Percentiles rank a stretch among this genome's conserved stretches.
phyloP scores from a whole-genome alignment of 2,797 vertebrate species.

The Masticophis lateralis region DNA sequence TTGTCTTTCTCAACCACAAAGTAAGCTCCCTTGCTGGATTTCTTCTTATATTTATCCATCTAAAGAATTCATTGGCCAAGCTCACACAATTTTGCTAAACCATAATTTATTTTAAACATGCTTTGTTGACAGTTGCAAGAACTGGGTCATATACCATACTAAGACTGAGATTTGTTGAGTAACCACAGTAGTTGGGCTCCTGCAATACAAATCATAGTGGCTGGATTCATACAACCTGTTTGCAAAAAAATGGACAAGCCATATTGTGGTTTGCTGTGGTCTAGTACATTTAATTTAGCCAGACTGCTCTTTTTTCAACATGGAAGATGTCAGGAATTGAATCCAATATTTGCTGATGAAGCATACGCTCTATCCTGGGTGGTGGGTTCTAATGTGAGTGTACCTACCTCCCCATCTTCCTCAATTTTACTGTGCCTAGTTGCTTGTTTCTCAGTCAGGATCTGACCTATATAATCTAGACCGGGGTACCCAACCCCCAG shows the following conservation, averaged over 20 bases:
- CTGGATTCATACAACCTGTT: not conserved
- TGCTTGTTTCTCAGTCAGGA: not conserved
- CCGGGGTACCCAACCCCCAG: no score
- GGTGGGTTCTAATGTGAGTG: no score
- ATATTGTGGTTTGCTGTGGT: not conserved
- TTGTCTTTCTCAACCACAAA: not conserved
- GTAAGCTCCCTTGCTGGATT: not conserved
- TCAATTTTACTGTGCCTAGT: not conserved
- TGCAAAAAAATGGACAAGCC: not conserved
- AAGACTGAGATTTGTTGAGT: not conserved
- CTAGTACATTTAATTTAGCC: not conserved
- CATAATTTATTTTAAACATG: not conserved
- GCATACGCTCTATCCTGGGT: not conserved
- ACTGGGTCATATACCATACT: not conserved
- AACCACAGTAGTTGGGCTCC: not conserved
- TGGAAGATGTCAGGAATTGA: not conserved
- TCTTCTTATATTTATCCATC: not conserved
- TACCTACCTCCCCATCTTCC: not conserved
- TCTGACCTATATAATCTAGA: not conserved
- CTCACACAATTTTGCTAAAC: not conserved
- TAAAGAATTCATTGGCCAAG: not conserved
- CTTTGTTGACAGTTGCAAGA: not conserved
- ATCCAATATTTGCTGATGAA: not conserved
- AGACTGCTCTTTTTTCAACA: not conserved
- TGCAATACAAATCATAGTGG: not conserved